These are phyloP conservation scores for Cyclargus thomasi DNA, from an alignment of 1,140 invertebrate genomes.

Conservation along the genomic window DNA sequence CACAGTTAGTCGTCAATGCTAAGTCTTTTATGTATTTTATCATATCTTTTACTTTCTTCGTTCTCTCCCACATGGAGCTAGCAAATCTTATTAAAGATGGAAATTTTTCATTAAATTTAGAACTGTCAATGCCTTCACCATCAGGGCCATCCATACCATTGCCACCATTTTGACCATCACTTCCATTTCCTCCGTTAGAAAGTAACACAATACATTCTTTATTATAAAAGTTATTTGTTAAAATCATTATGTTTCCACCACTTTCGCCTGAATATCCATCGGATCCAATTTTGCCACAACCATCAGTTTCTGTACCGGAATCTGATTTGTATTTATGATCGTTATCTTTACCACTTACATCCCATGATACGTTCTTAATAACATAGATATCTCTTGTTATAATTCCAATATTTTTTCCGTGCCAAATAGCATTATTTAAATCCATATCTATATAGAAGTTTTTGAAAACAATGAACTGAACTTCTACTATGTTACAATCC, in stretches of 20 bases:
- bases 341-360: constrained; percentile 17
- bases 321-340: neutral
- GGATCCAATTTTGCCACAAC: constrained; percentile 10
- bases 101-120: constrained; percentile 19
- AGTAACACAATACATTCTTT: constrained; percentile 6
- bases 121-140: constrained; percentile 10
- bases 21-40: constrained; percentile 17
- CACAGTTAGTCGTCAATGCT: constrained; percentile 7
- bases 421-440: constrained; percentile 17
- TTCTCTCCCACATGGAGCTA: neutral
- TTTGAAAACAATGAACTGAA: constrained; percentile 15
- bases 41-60: neutral
- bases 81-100: constrained; percentile 15
- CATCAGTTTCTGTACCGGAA: constrained; percentile 11
- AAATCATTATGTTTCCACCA: constrained; percentile 19
- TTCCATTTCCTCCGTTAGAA: constrained; percentile 20
- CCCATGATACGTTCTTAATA: constrained; percentile 10
- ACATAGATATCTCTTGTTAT: constrained; percentile 13
- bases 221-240: constrained; percentile 15
- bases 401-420: constrained; percentile 20
- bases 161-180: constrained; percentile 20
- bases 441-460: constrained; percentile 10
- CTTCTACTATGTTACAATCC: constrained; percentile 17
- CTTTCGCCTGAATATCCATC: constrained; percentile 21
- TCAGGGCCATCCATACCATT: constrained; percentile 10